Percentiles rank a stretch among this genome's conserved stretches.
Conservation (phyloP, 2,113 vertebrate genomes). For the Ptyas mucosa region DNA sequence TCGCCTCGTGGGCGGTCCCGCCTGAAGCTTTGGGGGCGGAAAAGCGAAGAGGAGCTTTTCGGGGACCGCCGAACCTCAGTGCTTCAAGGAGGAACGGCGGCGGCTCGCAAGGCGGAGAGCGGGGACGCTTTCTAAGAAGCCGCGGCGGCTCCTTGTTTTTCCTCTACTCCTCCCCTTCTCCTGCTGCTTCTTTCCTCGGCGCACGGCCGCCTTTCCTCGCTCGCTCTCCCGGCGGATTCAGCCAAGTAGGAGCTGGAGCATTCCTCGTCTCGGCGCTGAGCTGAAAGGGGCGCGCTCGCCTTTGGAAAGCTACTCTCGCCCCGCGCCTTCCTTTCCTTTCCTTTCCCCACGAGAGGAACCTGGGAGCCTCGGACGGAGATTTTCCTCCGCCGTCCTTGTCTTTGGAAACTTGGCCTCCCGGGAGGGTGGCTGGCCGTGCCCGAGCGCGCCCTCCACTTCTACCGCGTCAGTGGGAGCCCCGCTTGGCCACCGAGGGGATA, state of each 20-base stretch:
- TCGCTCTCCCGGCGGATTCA: background rate
- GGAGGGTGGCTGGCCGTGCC: background rate
- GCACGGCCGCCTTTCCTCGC: background rate
- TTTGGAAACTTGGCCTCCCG: background rate
- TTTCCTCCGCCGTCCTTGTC: background rate
- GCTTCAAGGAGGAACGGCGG: background rate
- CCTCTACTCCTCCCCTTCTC: background rate
- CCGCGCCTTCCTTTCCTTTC: no score
- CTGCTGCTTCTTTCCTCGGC: background rate
- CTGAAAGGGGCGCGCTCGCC: background rate
- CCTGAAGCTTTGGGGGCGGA: background rate
- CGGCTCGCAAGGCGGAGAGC: background rate
- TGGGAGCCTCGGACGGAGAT: background rate
- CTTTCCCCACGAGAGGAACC: no score
- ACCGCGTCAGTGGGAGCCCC: background rate
- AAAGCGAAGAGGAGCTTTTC: background rate
- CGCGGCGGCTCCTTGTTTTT: background rate
- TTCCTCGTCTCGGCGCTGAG: background rate
- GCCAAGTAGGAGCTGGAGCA: background rate
- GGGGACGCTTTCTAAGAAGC: background rate
- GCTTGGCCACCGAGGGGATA: no score
- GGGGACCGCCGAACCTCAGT: background rate
- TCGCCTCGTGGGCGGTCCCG: background rate
- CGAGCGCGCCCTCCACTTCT: no score
- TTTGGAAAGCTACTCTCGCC: background rate